These are phyloP conservation scores for Percopsis transmontana DNA, from an alignment of 2,113 vertebrate genomes.

Conservation along the genomic window DNA sequence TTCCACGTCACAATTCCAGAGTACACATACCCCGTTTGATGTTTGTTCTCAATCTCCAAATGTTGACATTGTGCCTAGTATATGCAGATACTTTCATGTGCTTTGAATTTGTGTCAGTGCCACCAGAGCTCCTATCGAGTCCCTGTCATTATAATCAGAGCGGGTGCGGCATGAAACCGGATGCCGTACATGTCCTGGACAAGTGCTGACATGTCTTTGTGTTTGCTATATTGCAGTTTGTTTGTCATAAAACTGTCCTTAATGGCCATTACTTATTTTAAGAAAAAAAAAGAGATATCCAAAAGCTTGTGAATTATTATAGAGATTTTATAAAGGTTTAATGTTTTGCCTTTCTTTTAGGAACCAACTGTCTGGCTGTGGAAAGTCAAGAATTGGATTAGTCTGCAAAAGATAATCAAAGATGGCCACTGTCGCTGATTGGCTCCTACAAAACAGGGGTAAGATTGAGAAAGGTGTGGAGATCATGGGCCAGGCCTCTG, in stretches of 20 bases:
- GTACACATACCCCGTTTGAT: conserved; percentile 55
- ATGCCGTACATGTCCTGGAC: too few species aligned
- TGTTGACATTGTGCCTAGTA: conserved; percentile 8
- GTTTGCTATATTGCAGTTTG: conserved; percentile 46
- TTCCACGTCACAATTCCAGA: conserved; percentile 39
- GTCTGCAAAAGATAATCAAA: conserved; percentile 30
- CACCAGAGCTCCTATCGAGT: conserved; percentile 52
- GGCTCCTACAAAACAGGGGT: conserved; percentile 77
- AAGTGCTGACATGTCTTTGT: conserved; percentile 66
- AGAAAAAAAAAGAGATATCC: conserved; percentile 5
- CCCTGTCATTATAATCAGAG: conserved; percentile 49
- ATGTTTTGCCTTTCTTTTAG: conserved; percentile 73
- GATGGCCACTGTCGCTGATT: conserved; percentile 79
- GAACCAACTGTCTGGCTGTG: conserved; percentile 40
- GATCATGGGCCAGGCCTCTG: conserved; percentile 78
- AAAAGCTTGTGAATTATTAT: conserved; percentile 20
- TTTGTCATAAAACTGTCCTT: conserved; percentile 49
- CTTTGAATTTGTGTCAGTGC: conserved; percentile 41
- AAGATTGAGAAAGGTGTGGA: conserved; percentile 81
- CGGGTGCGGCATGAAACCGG: conserved; percentile 72
- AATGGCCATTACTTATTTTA: neutral
- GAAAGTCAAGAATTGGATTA: conserved; percentile 44
- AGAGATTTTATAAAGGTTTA: conserved; percentile 52
- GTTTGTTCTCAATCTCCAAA: conserved; percentile 47
- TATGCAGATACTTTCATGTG: conserved; percentile 38